Evolutionary conservation across 2,113 vertebrate species (phyloP), one percentile per base, ranked within the genome.

Genomic region (Benitochromis conjunctus): DNA sequence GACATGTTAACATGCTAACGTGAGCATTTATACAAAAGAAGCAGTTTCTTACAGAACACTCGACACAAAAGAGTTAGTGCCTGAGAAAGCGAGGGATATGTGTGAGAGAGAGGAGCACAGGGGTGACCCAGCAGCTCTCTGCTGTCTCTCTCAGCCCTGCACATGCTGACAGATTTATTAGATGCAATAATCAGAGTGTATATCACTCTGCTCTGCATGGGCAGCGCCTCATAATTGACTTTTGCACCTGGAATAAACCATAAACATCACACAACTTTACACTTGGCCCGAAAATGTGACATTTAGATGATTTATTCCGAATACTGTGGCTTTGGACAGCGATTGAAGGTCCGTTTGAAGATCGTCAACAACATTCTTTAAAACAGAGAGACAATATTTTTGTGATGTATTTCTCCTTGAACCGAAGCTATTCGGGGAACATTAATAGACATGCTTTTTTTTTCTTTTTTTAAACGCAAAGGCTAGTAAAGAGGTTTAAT

Each of bases 141-240:
- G 60, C 76, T 83, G 54, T 87, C 53, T 78, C 36, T 81, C 84
- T 71, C 81, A 29, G 91, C 80, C 80, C 58, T 36, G 81, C 62
- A 51, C 56, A 85, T 82, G 83, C 64, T 91, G 92, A 93, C 92
- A 91, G 91, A 94, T 96, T 95, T 94, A 95, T 86, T 92, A 84
- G 88, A 89, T 82, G 71, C 82, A 91, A 91, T 94, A 92, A 94
- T 94, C 86, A 38, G 83, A 88, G 81, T 84, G 84, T 92, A 89
- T 84, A 91, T 94, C 93, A 84, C 80, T 71, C 86, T 19, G 64
- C 85, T 86, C 86, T 86, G 71, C 93, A 87, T 54, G 43, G 81
- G 24, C 71, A 69, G 88, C 86, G 88, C 74, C 83, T 62, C 92
- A 86, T 92, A 91, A 94, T 92, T 92, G 87, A 76, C 77, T 89